These are phyloP conservation scores for Listrodromus nycthemerus DNA, from an alignment of 2,888 invertebrate genomes.

Conservation along the genomic window DNA sequence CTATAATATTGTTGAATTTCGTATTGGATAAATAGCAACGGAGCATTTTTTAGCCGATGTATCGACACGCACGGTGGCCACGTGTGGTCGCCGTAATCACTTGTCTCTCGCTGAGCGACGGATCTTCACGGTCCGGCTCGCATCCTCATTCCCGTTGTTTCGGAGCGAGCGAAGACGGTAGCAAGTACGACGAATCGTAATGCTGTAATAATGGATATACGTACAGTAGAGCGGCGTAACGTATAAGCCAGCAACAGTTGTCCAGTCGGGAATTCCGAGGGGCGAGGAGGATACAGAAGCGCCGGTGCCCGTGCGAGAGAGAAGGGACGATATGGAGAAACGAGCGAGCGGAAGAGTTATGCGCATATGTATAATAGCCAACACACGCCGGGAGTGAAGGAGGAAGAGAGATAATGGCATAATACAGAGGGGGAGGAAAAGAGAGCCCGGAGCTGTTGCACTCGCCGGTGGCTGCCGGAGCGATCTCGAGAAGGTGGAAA, in stretches of 20 bases:
- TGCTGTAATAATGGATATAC: constrained; percentile 77
- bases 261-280: constrained; percentile 68
- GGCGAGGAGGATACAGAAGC: constrained; percentile 15
- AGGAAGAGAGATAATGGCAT: constrained; percentile 59
- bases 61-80: neutral
- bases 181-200: constrained; percentile 73
- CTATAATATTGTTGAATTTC: no score
- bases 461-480: constrained; percentile 45
- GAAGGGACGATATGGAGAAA: constrained; percentile 54
- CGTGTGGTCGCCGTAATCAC: neutral
- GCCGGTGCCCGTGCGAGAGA: constrained; percentile 44
- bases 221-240: constrained; percentile 47
- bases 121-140: neutral
- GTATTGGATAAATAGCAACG: no score
- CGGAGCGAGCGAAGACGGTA: constrained; percentile 58
- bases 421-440: constrained; percentile 47
- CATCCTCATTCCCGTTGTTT: constrained; percentile 11
- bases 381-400: constrained; percentile 46
- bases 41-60: neutral
- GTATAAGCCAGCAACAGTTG: constrained; percentile 77
- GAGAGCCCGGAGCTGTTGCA: constrained; percentile 25
- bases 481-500: constrained; percentile 65
- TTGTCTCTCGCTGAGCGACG: neutral
- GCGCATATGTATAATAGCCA: constrained; percentile 58
- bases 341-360: constrained; percentile 59